Evolutionary conservation across 1,140 invertebrate species (phyloP), one percentile per base, ranked within the genome.

Genomic region (Phthorimaea operculella): DNA sequence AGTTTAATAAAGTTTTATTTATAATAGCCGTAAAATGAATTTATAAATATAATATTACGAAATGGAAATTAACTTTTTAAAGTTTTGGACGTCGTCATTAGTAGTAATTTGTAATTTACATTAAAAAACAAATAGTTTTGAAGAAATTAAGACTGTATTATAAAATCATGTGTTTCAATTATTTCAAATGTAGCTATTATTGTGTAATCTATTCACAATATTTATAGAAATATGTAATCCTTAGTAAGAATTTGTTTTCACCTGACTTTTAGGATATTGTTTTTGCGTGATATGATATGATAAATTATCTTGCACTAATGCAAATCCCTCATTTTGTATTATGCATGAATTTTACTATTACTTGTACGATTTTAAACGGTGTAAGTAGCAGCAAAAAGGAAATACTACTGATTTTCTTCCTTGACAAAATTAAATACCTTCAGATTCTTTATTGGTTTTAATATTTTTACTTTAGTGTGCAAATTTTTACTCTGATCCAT

Each of bases 61-160:
- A 47, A 47, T 47, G 11, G n/a, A 47, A 47, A 47, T 47, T 47
- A 47, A 8, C 44, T 47, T 47, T 47, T 47, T 47, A 47, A 47
- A 1, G 2, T 47, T 47, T 47, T 47, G 44, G 44, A 47, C 44
- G 11, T 15, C 44, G 8, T 14, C 15, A 47, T n/a, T n/a, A n/a
- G n/a, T n/a, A n/a, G n/a, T n/a, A n/a, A n/a, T n/a, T n/a, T n/a
- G n/a, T n/a, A n/a, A n/a, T n/a, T n/a, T n/a, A n/a, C n/a, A 47
- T 39, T 47, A 47, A 47, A 17, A 15, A 3, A n/a, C n/a, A n/a
- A 16, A 17, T 47, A 39, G 36, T 60, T 62, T 68, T 68, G 56
- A 62, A 63, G 62, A 61, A 68, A 63, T 67, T 70, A 62, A 73
- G 70, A 73, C 70, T 73, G 68, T 73, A 70, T 63, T 45, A 58